Base-by-base conservation (phyloP, 1,140 invertebrate genomes). In the Mactra quadrangularis region DNA sequence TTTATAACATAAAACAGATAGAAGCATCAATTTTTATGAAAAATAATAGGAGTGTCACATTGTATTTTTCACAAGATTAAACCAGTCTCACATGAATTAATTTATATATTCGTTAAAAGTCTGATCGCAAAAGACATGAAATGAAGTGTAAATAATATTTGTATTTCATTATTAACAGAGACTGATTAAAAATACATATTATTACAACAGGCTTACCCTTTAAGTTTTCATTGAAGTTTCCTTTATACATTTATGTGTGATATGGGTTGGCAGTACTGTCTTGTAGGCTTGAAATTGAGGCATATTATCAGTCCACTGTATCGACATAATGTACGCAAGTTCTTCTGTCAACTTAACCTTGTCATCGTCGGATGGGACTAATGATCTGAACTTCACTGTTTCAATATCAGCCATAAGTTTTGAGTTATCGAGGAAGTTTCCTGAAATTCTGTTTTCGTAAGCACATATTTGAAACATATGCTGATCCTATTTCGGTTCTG, bases 391-490 rank as follows among this genome's bases (percentile, higher is more conserved):
- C 3, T 3, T 3, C 15, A 27, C 22, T 3, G 53, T 6, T 3
- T 57, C 31, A 29, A 29, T 3, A 57, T 27, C 25, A 6, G 6
- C 3, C 25, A 29, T 25, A 27, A 59, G 59, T n/a, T n/a, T 31
- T n/a, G 25, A 33, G 25, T 77, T 52, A n/a, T 52, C 33, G 7
- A 77, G 29, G 7, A 31, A 27, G 29, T 77, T 77, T n/a, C 74
- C 74, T 6, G 59, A 64, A 4, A 77, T 31, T 35, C 74, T 38
- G 27, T 64, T 77, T 52, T 38, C n/a, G 35, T 77, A 77, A 6
- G 59, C 74, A 66, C 47, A 77, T 25, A 77, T 77, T 13, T 77
- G 41, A 31, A 62, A 77, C 60, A 77, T 64, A 35, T 77, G 59
- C 15, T 77, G 74, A 35, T 77, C 74, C 52, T 66, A 64, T 19